Percentiles rank a stretch among this genome's conserved stretches.
Conservation (phyloP, 2,113 vertebrate species). For the Chascanopsetta lugubris region DNA sequence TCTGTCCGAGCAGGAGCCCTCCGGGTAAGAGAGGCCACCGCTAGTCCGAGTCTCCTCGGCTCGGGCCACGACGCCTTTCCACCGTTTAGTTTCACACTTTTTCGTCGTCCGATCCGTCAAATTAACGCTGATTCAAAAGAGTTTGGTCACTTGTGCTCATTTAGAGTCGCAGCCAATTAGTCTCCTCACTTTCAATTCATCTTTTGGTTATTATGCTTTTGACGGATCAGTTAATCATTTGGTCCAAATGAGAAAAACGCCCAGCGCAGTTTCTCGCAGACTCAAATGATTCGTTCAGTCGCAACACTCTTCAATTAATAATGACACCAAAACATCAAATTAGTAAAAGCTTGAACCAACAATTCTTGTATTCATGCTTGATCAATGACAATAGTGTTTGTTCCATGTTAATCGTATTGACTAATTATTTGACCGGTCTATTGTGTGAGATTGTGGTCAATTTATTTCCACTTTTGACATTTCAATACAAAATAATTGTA, state of each 20-base stretch:
- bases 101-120: constrained; percentile 2
- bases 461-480: no score
- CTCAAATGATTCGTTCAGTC: no score
- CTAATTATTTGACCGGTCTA: no score
- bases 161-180: constrained; percentile 21
- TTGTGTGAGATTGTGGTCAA: no score
- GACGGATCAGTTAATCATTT: constrained; percentile 16
- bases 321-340: constrained; percentile 1
- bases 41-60: background rate
- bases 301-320: no score
- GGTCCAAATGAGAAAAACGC: constrained; percentile 1
- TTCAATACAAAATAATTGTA: no score
- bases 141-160: background rate
- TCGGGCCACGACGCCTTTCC: background rate
- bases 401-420: no score
- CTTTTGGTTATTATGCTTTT: constrained; percentile 26
- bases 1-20: constrained; percentile 47
- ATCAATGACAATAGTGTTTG: background rate
- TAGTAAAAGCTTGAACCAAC: background rate
- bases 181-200: constrained; percentile 34
- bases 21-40: background rate
- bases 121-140: background rate
- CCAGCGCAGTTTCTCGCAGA: background rate
- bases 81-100: constrained; percentile 4
- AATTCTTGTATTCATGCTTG: background rate